Conservation (phyloP, 2,797 vertebrate genomes). For the Rhinatrema bivittatum region DNA sequence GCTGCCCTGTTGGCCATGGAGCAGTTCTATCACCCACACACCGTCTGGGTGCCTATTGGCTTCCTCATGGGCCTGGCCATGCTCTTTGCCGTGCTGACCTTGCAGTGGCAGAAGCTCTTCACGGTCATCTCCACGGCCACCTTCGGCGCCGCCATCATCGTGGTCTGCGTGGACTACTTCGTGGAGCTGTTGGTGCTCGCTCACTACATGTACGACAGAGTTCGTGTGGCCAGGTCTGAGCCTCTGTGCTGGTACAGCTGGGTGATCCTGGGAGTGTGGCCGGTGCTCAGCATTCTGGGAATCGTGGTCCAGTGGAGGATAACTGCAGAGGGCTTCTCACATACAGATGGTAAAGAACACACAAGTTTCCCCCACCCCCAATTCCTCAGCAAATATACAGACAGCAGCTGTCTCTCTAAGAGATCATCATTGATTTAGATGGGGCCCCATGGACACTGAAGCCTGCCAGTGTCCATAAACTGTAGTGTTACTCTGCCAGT, state of each 20-base stretch:
- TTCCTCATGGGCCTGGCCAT: conserved; percentile 68
- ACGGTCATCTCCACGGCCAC: conserved; percentile 72
- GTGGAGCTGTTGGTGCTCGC: conserved; percentile 71
- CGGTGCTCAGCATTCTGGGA: conserved; percentile 66
- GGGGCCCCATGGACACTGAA: too few relatives aligned
- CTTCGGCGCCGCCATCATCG: conserved; percentile 72
- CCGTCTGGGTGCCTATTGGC: conserved; percentile 75
- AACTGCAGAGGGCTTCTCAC: conserved; percentile 67
- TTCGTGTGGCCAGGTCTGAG: conserved; percentile 54
- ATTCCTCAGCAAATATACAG: too few relatives aligned
- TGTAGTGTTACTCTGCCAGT: too few relatives aligned
- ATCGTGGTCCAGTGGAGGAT: conserved; percentile 79
- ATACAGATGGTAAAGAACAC: conserved; percentile 72
- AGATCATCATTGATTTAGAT: too few relatives aligned
- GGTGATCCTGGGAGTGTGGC: conserved; percentile 80
- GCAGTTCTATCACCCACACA: conserved; percentile 65
- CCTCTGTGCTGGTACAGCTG: conserved; percentile 83
- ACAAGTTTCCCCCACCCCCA: too few relatives aligned
- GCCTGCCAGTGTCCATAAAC: too few relatives aligned
- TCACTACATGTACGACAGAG: conserved; percentile 55
- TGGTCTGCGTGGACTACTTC: conserved; percentile 74
- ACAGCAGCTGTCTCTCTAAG: background rate
- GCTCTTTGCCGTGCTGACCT: conserved; percentile 74
- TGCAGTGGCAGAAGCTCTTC: conserved; percentile 76
- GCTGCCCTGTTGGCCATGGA: conserved; percentile 62